phyloP scores from a whole-genome alignment of 2,888 invertebrate genomes.

The Eilema sororculum region DNA sequence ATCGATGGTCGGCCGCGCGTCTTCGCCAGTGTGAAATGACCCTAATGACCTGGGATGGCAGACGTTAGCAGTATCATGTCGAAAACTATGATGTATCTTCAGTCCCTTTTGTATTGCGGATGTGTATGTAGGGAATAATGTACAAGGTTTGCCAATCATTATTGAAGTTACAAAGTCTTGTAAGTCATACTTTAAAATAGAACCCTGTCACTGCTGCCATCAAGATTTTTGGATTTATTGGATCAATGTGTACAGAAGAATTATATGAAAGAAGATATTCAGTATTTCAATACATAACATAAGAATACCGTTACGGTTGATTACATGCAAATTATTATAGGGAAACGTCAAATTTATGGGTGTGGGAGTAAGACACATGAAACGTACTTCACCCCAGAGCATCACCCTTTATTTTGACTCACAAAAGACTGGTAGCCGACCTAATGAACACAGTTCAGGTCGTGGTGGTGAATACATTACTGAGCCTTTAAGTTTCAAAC shows the following conservation, averaged over 20 bases:
- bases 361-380: conserved; percentile 60
- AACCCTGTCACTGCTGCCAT: too few relatives aligned
- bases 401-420: conserved; percentile 71
- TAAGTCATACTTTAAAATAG: not conserved
- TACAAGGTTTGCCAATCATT: not conserved
- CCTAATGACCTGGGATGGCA: conserved; percentile 63
- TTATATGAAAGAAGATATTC: not conserved
- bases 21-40: conserved; percentile 66
- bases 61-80: conserved; percentile 7
- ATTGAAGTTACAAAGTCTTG: not conserved
- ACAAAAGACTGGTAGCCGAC: conserved; percentile 68
- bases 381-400: conserved; percentile 59
- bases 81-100: conserved; percentile 17
- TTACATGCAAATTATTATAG: conserved; percentile 74
- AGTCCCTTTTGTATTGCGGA: conserved; percentile 2
- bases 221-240: not conserved
- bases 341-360: conserved; percentile 70
- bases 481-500: conserved; percentile 51
- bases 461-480: conserved; percentile 71
- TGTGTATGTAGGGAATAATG: not conserved
- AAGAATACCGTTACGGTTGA: conserved; percentile 64
- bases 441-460: conserved; percentile 70
- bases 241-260: not conserved
- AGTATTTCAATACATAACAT: conserved; percentile 37
- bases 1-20: conserved; percentile 74